These are phyloP conservation scores for Pardalotus punctatus DNA, from an alignment of 2,113 vertebrate genomes.

Conservation along the genomic window DNA sequence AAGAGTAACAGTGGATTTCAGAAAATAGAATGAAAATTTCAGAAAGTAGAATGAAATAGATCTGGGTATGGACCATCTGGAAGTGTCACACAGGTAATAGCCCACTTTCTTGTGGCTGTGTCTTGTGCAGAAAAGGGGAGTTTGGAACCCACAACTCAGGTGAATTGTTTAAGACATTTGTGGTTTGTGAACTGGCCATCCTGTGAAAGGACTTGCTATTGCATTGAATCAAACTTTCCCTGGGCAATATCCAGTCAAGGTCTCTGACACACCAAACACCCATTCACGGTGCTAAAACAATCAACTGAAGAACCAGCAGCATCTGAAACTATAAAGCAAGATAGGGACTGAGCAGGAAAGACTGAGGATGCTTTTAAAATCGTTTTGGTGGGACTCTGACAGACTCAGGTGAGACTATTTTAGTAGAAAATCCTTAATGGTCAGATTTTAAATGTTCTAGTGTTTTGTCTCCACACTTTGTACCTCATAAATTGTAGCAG, in stretches of 20 bases:
- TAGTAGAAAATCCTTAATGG: background rate
- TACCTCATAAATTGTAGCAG: slow-evolving; percentile 8
- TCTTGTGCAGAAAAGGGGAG: background rate
- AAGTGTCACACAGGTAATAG: background rate
- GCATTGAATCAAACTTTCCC: background rate
- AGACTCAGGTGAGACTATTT: background rate
- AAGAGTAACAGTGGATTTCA: background rate
- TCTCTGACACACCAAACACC: background rate
- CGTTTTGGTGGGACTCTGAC: background rate
- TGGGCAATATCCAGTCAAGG: background rate
- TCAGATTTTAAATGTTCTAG: background rate
- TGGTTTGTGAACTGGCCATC: background rate
- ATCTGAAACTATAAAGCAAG: background rate
- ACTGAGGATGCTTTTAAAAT: background rate
- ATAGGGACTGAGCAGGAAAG: background rate
- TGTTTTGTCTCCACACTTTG: background rate
- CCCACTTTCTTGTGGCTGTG: background rate
- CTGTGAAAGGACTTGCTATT: background rate
- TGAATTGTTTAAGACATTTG: background rate
- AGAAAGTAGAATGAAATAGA: background rate
- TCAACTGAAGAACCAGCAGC: background rate
- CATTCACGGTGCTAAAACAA: background rate
- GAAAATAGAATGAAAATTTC: background rate
- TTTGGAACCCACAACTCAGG: background rate
- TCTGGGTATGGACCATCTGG: background rate